Evolutionary conservation across 2,113 vertebrate species (phyloP).

Genomic region (Chiloscyllium plagiosum): DNA sequence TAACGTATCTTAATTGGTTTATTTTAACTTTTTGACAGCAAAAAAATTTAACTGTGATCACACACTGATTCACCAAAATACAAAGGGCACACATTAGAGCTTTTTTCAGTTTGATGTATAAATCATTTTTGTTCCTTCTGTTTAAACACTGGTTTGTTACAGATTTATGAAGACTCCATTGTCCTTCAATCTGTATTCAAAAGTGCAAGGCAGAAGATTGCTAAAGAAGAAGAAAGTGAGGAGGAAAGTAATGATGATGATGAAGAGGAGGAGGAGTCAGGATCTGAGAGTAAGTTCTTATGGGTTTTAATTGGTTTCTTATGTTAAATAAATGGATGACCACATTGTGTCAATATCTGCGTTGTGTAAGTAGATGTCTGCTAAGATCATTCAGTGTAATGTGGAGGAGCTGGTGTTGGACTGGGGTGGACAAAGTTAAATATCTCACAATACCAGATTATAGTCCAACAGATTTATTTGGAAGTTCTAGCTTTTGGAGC

Average conservation of each 20-base stretch:
- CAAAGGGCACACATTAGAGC: background rate
- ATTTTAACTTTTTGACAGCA: background rate
- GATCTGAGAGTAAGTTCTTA: constrained; percentile 68
- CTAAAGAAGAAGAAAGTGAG: constrained; percentile 89
- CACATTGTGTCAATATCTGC: background rate
- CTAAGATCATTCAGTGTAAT: no score
- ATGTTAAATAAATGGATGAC: background rate
- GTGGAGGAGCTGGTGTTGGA: no score
- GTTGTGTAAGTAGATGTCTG: background rate
- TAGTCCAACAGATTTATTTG: no score
- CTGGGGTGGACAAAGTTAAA: no score
- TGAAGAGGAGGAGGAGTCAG: constrained; percentile 77
- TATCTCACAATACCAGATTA: no score
- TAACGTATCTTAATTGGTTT: background rate
- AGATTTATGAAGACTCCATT: constrained; percentile 98
- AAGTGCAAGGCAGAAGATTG: constrained; percentile 91
- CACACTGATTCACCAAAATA: background rate
- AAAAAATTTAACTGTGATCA: background rate
- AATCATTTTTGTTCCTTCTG: background rate
- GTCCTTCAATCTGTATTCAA: constrained; percentile 96
- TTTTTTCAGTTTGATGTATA: background rate
- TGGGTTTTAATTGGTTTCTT: background rate
- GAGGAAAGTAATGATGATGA: constrained; percentile 82
- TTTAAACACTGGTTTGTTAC: constrained; percentile 38
- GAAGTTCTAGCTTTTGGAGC: no score